Percentiles rank a stretch among this genome's conserved stretches.
Evolutionary conservation across 1,140 invertebrate species (phyloP).

Genomic region (Brachionus asplanchnoidis): DNA sequence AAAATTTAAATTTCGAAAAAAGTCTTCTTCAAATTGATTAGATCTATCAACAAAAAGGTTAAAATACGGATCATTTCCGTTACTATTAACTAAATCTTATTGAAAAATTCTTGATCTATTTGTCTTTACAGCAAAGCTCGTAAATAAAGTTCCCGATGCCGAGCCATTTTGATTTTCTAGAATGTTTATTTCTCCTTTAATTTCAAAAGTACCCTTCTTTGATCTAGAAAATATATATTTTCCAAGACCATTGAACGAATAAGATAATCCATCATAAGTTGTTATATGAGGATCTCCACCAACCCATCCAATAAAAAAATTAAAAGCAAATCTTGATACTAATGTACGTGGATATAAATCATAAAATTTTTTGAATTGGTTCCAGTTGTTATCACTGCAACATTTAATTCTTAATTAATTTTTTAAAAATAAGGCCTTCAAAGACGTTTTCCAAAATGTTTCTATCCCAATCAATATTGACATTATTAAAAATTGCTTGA

Average conservation of each 20-base stretch:
- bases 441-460: not conserved
- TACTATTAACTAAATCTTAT: not conserved
- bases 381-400: not conserved
- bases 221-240: constrained; percentile 21
- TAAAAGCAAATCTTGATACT: not conserved
- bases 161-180: not conserved
- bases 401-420: not conserved
- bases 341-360: not conserved
- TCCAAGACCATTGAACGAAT: constrained; percentile 9
- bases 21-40: not conserved
- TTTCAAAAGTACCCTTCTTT: not conserved
- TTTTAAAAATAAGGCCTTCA: too few relatives aligned
- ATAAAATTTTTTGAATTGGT: not conserved
- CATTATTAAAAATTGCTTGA: not conserved
- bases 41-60: not conserved
- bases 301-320: not conserved
- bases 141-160: not conserved
- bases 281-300: constrained; percentile 30
- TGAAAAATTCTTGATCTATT: not conserved
- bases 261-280: not conserved
- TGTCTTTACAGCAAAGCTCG: not conserved
- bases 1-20: not conserved
- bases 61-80: not conserved
- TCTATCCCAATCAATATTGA: not conserved
- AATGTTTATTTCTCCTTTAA: not conserved